Evolutionary conservation across 2,888 invertebrate genomes (phyloP).

Genomic region (Eudasyphora cyanicolor): DNA sequence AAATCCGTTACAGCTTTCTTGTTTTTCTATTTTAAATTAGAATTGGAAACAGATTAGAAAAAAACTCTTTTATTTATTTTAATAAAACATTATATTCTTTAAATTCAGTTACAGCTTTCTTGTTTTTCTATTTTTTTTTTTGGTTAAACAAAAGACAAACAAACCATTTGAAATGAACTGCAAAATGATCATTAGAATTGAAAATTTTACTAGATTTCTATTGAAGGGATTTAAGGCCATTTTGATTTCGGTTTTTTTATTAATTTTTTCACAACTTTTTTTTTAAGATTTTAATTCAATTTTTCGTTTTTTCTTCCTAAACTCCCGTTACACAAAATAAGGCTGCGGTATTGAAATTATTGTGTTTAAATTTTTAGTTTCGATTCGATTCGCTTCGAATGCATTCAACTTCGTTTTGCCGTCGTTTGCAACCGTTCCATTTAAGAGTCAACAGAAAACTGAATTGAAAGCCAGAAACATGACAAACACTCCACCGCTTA

Average conservation of each 20-base stretch:
- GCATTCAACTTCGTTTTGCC: background rate
- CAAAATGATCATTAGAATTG: conserved; percentile 66
- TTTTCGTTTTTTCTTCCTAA: background rate
- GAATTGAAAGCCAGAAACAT: conserved; percentile 43
- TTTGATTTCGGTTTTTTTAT: conserved; percentile 7
- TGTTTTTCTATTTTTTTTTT: conserved; percentile 2
- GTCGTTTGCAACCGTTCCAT: conserved; percentile 50
- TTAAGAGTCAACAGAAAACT: conserved; percentile 62
- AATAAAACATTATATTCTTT: conserved; percentile 23
- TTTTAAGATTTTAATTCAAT: background rate
- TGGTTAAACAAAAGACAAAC: conserved; percentile 57
- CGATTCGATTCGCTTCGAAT: background rate
- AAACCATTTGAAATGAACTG: conserved; percentile 71
- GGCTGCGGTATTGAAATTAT: conserved; percentile 48
- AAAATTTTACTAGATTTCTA: conserved; percentile 38
- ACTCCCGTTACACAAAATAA: conserved; percentile 40
- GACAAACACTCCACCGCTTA: conserved; percentile 22
- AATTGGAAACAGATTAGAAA: no score
- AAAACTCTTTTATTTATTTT: no score
- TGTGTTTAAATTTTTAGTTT: conserved; percentile 36
- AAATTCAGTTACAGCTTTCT: background rate
- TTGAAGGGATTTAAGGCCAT: conserved; percentile 51
- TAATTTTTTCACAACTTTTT: conserved; percentile 18
- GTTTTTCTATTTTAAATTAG: no score
- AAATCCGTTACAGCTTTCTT: no score